phyloP scores from a whole-genome alignment of 2,888 invertebrate species.

The Thalpophila matura region DNA sequence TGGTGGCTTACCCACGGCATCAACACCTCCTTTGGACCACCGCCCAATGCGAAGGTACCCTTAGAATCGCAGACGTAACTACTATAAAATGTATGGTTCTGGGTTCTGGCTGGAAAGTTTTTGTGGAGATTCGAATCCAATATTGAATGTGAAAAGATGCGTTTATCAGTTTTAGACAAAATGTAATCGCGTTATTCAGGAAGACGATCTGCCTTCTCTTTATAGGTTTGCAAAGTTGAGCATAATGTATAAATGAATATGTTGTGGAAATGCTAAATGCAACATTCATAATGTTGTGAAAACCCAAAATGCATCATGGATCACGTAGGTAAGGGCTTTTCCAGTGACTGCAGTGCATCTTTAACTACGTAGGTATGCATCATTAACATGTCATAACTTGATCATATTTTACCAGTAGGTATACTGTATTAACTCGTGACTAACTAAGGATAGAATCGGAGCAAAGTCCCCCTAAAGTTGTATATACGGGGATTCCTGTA shows the following conservation, averaged over 20 bases:
- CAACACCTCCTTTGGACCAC: too few species aligned
- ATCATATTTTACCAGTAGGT: not conserved
- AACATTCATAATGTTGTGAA: too few species aligned
- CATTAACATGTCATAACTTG: slow-evolving; percentile 14
- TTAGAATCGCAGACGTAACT: too few species aligned
- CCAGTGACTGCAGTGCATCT: slow-evolving; percentile 6
- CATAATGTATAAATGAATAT: too few species aligned
- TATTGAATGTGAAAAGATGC: not conserved
- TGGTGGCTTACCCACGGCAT: too few species aligned
- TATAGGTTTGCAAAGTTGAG: not conserved
- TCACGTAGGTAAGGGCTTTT: slow-evolving; percentile 14
- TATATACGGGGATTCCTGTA: not conserved
- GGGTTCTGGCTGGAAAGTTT: too few species aligned
- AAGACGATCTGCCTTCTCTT: not conserved
- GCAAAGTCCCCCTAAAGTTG: not conserved
- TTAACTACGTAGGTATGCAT: slow-evolving; percentile 3
- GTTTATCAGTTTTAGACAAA: too few species aligned
- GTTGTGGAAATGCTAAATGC: too few species aligned
- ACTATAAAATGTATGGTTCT: too few species aligned
- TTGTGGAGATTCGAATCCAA: not conserved
- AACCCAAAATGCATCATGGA: not conserved
- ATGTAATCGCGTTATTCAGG: not conserved
- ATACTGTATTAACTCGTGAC: not conserved
- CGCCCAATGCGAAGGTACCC: too few species aligned
- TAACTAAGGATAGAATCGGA: not conserved